Percentiles rank a stretch among this genome's conserved stretches.
Conservation (phyloP, 2,113 vertebrate genomes). For the Myiozetetes cayanensis region DNA sequence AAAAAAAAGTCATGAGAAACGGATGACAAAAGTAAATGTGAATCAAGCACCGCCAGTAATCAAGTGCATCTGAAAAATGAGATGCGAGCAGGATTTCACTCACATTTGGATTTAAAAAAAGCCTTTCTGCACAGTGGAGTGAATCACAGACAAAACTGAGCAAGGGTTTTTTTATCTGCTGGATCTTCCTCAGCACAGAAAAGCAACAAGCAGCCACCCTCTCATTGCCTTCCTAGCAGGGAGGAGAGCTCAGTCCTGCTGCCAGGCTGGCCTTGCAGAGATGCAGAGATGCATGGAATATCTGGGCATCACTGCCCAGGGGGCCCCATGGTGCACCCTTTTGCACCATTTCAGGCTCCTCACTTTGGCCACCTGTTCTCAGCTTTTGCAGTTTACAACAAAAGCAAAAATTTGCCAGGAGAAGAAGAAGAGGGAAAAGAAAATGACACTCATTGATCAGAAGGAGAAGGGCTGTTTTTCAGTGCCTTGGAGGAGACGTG, state of each 20-base stretch:
- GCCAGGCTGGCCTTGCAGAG: neutral
- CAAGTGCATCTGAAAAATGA: neutral
- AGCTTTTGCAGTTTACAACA: neutral
- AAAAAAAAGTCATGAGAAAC: neutral
- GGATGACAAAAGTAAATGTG: neutral
- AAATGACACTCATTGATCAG: neutral
- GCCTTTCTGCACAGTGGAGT: neutral
- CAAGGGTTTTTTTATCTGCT: neutral
- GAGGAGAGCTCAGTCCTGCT: neutral
- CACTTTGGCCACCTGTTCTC: neutral
- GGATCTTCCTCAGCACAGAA: neutral
- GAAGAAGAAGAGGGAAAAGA: neutral
- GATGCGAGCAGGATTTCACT: neutral
- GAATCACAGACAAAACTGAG: neutral
- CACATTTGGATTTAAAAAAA: neutral
- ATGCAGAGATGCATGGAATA: too few species aligned
- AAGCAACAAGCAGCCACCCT: neutral
- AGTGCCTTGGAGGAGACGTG: neutral
- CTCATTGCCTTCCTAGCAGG: neutral
- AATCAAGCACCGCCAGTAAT: neutral
- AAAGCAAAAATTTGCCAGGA: neutral
- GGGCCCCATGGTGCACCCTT: rapidly evolving
- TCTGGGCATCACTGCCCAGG: rapidly evolving
- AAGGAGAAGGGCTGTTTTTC: neutral
- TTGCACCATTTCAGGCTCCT: neutral